phyloP scores from a whole-genome alignment of 2,888 invertebrate species.

The Chirona hameri region DNA sequence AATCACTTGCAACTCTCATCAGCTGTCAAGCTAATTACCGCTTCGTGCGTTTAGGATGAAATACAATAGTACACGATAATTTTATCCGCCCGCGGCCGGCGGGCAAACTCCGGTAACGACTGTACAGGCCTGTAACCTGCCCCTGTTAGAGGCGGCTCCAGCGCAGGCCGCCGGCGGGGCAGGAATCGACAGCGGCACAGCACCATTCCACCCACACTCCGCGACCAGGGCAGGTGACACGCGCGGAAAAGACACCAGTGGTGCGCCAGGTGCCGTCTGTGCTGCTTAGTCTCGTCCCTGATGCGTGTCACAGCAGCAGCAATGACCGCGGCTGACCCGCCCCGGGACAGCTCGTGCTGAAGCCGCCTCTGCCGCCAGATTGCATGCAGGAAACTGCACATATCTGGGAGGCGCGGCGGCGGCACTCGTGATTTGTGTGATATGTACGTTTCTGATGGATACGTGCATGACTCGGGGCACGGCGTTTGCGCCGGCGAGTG shows the following conservation, averaged over 20 bases:
- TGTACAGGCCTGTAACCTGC: neutral
- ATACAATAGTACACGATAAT: conserved; percentile 26
- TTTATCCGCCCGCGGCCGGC: neutral
- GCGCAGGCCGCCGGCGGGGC: neutral
- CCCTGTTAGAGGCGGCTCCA: conserved; percentile 14
- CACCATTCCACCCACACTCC: too few species aligned
- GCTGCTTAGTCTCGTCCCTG: too few species aligned
- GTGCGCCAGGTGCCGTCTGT: too few species aligned
- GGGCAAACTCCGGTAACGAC: neutral
- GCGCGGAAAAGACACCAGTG: too few species aligned
- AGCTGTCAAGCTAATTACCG: neutral
- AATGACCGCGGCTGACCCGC: neutral
- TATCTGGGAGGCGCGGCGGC: neutral
- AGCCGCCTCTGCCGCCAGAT: neutral
- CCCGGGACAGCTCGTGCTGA: neutral
- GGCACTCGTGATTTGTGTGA: conserved; percentile 6
- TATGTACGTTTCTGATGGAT: conserved; percentile 27
- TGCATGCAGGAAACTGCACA: conserved; percentile 22
- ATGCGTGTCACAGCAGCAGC: too few species aligned
- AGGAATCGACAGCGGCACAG: neutral
- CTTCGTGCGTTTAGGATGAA: conserved; percentile 22
- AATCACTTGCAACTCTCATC: conserved; percentile 27
- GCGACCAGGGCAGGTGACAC: too few species aligned
- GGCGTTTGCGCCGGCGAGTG: neutral
- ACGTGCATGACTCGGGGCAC: neutral